Evolutionary conservation across 2,797 vertebrate species (phyloP).

Genomic region (Onychomys torridus): DNA sequence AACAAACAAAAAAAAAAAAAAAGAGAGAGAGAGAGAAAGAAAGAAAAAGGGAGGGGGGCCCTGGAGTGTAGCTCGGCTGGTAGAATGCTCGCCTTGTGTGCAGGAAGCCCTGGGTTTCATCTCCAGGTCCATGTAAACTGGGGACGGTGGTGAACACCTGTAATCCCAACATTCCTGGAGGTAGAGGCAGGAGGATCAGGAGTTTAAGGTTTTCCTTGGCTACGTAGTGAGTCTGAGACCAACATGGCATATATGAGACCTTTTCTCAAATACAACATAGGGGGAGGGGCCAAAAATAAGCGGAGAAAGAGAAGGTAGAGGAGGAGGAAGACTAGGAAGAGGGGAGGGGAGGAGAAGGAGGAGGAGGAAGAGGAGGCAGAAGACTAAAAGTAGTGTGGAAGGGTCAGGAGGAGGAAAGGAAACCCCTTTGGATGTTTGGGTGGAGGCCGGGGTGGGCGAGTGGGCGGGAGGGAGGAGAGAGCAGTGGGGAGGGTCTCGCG

Average conservation of each 20-base stretch:
- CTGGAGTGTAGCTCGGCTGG: background rate
- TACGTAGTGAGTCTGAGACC: too few relatives aligned
- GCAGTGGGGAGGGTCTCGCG: too few relatives aligned
- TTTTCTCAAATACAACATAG: background rate
- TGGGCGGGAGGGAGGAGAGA: background rate
- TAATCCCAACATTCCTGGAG: background rate
- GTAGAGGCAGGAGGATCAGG: background rate
- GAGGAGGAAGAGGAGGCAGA: accelerated
- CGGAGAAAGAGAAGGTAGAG: too few relatives aligned
- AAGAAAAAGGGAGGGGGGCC: too few relatives aligned
- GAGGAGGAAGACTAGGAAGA: background rate
- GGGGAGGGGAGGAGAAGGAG: background rate
- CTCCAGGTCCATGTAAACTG: background rate
- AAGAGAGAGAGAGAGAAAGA: too few relatives aligned
- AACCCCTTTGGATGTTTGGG: background rate
- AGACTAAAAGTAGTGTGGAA: too few relatives aligned
- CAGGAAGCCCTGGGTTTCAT: background rate
- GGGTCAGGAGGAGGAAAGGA: background rate
- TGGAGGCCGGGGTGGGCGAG: background rate
- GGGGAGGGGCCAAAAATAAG: background rate
- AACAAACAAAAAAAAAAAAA: too few relatives aligned
- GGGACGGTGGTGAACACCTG: background rate
- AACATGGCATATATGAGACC: background rate
- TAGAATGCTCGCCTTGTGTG: too few relatives aligned
- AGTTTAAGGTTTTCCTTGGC: background rate